Base-by-base conservation (phyloP, 2,888 invertebrate species). In the Allophyes oxyacanthae region DNA sequence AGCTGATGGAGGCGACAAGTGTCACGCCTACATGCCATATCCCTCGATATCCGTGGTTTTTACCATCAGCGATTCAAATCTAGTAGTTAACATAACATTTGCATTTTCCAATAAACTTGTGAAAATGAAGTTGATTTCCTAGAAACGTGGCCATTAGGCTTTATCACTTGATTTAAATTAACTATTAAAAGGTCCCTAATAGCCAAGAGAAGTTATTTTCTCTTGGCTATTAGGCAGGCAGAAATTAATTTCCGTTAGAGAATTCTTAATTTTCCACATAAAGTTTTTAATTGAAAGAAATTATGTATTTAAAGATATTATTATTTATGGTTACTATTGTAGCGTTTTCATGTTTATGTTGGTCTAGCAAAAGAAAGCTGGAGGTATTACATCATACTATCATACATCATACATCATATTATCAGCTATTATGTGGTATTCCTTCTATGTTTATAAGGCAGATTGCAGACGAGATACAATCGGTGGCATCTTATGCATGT, bases 81-180 rank as follows among this genome's bases (percentile, higher is more conserved):
- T 14, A 11, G 14, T 8, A 25, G 28, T 46, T 38, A 37, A 11
- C 14, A 11, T 30, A 45, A 8, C 7, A 48, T 40, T 41, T n/a
- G 48, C 28, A 41, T 40, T 61, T 42, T 28, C 30, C 20, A 28
- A 45, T 51, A 44, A 33, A 43, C 6, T 8, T 41, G 9, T 2
- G 20, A 49, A 41, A 54, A 42, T 37, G 0, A 37, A 34, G 25
- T 25, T 9, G 8, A 30, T 49, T 50, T 37, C 30, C 13, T 11
- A 15, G 36, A 26, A 42, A 42, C 9, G 28, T 15, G 6, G 3
- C 6, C n/a, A 25, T 63, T 20, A 48, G 6, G 6, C 26, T 62
- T 52, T 14, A 44, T 28, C 0, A 20, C 15, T 28, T 20, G 36
- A 52, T 37, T 42, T 7, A 20, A 45, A 59, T 41, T 45, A 26